phyloP scores from a whole-genome alignment of 2,888 invertebrate genomes.

The Buathra laborator region DNA sequence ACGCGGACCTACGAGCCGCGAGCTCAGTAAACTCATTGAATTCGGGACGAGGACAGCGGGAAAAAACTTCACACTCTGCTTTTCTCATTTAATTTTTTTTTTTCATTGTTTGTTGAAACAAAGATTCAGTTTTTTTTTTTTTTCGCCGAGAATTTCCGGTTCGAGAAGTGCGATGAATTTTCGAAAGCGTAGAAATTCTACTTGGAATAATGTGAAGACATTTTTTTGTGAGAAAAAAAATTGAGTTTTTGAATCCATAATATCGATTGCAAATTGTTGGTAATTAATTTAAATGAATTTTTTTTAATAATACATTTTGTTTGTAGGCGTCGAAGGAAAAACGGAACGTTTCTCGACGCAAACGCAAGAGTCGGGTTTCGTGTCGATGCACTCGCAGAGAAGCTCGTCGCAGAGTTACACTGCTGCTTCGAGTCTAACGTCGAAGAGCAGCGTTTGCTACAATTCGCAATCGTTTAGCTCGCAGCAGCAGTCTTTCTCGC shows the following conservation, averaged over 20 bases:
- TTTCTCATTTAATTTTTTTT: conserved; percentile 24
- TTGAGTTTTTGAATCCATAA: no score
- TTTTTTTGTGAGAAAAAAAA: conserved; percentile 48
- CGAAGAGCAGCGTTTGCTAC: conserved; percentile 87
- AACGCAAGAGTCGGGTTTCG: conserved; percentile 87
- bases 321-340: conserved; percentile 82
- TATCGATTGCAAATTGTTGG: neutral
- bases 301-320: neutral
- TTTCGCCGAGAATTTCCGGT: neutral
- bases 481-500: conserved; percentile 79
- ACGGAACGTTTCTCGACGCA: conserved; percentile 84
- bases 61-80: conserved; percentile 43
- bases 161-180: neutral
- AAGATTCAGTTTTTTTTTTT: neutral
- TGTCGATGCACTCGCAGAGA: conserved; percentile 88
- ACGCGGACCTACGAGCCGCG: conserved; percentile 33
- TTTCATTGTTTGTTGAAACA: neutral
- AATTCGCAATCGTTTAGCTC: conserved; percentile 82
- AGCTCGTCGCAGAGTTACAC: conserved; percentile 88
- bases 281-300: neutral
- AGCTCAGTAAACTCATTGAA: conserved; percentile 63
- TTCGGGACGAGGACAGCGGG: conserved; percentile 33
- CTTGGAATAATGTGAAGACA: conserved; percentile 7
- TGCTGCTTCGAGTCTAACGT: conserved; percentile 84
- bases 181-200: conserved; percentile 6